Base-by-base conservation (phyloP, 2,797 vertebrate species). In the Vultur gryphus region DNA sequence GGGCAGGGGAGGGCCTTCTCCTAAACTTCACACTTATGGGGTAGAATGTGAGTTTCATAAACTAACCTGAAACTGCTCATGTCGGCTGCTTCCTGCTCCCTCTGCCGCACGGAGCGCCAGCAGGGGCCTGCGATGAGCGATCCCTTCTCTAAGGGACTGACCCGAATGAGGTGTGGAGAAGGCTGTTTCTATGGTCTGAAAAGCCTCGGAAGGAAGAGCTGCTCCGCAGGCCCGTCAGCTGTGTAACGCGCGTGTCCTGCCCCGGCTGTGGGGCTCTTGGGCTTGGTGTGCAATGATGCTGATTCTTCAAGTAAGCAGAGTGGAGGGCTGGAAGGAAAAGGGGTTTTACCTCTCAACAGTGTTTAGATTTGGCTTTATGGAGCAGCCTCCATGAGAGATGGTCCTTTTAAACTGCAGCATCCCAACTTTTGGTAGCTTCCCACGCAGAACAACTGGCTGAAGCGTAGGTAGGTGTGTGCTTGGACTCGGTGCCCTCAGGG, bases 51-150 rank as follows among this genome's bases (percentile, higher is more conserved):
- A 17, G 15, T 57, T 51, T 26, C 4, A 24, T n/a, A 3, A 67
- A 33, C 16, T 2, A 19, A 12, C 43, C 28, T 10, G 58, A 25
- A 49, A 15, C 14, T 26, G 43, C 61, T 37, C 4, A 0, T 25
- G 13, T 5, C 0, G 13, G 66, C 52, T 1, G 3, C 14, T 31
- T 39, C 44, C 33, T 0, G 0, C 35, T 37, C 48, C 17, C 28
- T 20, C 6, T 8, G 59, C 33, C 10, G 3, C 44, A 13, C 35
- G 8, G 24, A 31, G 41, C 1, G 14, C 29, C 1, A 8, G 13
- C 26, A 7, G 6, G 55, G n/a, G 26, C 5, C 43, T 14, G 17
- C 4, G 13, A 12, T 9, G 58, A 19, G 65, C 16, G 0, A 2
- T 18, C 19, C 10, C 62, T 10, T 33, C 26, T 21, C 17, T 0